phyloP scores from a whole-genome alignment of 2,888 invertebrate species.

The Polyploca ridens region DNA sequence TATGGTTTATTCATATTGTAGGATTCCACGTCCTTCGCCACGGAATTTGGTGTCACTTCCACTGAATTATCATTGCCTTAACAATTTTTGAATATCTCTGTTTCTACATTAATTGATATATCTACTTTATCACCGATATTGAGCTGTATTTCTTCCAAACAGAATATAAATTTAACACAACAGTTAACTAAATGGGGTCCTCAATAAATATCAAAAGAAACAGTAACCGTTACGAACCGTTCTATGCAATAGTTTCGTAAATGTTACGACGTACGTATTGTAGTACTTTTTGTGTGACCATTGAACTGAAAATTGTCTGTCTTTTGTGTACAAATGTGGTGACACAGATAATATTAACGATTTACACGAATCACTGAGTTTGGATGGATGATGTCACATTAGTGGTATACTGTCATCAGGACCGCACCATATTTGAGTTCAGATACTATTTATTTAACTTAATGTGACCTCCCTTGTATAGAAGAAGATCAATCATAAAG shows the following conservation, averaged over 20 bases:
- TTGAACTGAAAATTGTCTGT: constrained; percentile 29
- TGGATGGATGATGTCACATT: not conserved
- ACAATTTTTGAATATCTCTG: too few species aligned
- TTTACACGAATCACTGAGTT: constrained; percentile 4
- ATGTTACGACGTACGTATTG: constrained; percentile 9
- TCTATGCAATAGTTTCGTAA: constrained; percentile 10
- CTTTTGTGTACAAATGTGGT: constrained; percentile 21
- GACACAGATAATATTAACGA: constrained; percentile 11
- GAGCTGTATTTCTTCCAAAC: too few species aligned
- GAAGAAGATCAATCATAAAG: not conserved
- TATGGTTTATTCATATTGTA: too few species aligned
- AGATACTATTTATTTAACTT: not conserved
- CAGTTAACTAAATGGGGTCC: not conserved
- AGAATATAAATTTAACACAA: not conserved
- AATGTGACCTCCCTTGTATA: not conserved
- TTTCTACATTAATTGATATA: too few species aligned
- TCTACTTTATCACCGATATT: too few species aligned
- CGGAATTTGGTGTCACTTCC: too few species aligned
- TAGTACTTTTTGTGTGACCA: constrained; percentile 27
- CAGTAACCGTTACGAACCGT: not conserved
- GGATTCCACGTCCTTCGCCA: too few species aligned
- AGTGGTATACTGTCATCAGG: not conserved
- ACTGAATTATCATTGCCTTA: too few species aligned
- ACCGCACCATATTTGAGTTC: not conserved
- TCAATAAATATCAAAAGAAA: constrained; percentile 6